Evolutionary conservation across 2,797 vertebrate genomes (phyloP).

Genomic region (Lagodon rhomboides): DNA sequence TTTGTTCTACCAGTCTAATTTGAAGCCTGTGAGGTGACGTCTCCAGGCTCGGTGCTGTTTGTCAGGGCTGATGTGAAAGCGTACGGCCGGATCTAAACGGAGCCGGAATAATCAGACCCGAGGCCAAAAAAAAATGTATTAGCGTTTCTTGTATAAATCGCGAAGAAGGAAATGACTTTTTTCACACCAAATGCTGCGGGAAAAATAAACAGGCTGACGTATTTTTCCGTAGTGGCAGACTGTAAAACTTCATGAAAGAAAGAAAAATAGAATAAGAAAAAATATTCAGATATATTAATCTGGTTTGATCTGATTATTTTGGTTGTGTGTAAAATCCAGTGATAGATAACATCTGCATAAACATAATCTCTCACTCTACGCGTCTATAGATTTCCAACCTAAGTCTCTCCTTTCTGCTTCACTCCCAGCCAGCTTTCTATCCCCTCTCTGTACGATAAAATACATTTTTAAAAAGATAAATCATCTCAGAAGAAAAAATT

Average conservation of each 20-base stretch:
- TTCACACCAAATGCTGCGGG: not conserved
- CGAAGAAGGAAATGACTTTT: not conserved
- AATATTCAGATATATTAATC: not conserved
- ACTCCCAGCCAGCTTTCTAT: slow-evolving; percentile 14
- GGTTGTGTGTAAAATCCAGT: slow-evolving; percentile 23
- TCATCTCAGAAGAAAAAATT: slow-evolving; percentile 69
- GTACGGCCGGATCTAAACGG: slow-evolving; percentile 18
- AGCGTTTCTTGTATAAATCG: not conserved
- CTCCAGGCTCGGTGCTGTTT: slow-evolving; percentile 1
- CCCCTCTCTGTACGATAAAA: slow-evolving; percentile 71
- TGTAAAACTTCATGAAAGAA: no score
- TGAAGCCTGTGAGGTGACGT: slow-evolving; percentile 10
- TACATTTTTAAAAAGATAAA: slow-evolving; percentile 75
- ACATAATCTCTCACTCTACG: slow-evolving; percentile 39
- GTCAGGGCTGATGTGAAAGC: slow-evolving; percentile 14
- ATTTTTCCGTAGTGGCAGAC: no score
- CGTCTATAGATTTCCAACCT: slow-evolving; percentile 29
- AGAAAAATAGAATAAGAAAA: no score
- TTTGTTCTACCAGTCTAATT: slow-evolving; percentile 36
- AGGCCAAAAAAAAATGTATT: not conserved
- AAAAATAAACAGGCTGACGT: slow-evolving; percentile 2
- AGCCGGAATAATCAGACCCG: slow-evolving; percentile 31
- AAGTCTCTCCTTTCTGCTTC: slow-evolving; percentile 28
- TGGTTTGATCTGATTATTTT: not conserved
- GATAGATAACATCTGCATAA: slow-evolving; percentile 46